Evolutionary conservation across 2,888 invertebrate genomes (phyloP), one percentile per base, ranked within the genome.

Genomic region (Ectemnius cavifrons): DNA sequence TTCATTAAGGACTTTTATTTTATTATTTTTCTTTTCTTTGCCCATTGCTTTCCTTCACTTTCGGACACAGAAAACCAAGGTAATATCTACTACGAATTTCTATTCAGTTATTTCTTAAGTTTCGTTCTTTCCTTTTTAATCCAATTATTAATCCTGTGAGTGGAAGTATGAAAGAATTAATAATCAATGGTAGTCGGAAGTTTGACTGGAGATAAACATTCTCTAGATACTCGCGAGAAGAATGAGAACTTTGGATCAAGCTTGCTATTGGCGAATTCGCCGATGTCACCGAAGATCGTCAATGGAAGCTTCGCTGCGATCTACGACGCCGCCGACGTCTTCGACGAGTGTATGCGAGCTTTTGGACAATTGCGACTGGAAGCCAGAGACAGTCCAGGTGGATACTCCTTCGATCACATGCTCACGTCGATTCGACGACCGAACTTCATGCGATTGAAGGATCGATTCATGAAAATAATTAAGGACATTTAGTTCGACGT

Each of bases 261-360:
- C 87, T 93, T 99, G 1, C 93, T 99, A 27, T 92, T 99, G 63
- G 97, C 98, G 63, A 99, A 99, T 91, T 97, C 97, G 2, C 98
- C 98, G 0, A 97, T 97, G 95, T 98, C 98, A 4, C 99, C 99
- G 0, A 99, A 98, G 92, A 96, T 99, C 64, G 97, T 98, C 2
- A 97, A 98, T 85, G 98, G 97, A 3, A 97, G 97, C 62, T 98
- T 97, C 91, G 97, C 96, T 0, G 98, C 97, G 28, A 95, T 98
- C 77, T 97, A 97, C 85, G 97, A 98, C 88, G 95, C 95, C 72
- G 94, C 94, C 63, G 95, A 95, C 84, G 93, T 94, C 5, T 92
- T 96, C 78, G 94, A 93, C 14, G 95, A 95, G 63, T 96, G 95
- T 86, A 94, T 94, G 56, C 94, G 94, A 87, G 94, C 94, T 16